Percentiles rank a stretch among this genome's conserved stretches.
phyloP scores from a whole-genome alignment of 2,888 invertebrate genomes.

The Chesias legatella region DNA sequence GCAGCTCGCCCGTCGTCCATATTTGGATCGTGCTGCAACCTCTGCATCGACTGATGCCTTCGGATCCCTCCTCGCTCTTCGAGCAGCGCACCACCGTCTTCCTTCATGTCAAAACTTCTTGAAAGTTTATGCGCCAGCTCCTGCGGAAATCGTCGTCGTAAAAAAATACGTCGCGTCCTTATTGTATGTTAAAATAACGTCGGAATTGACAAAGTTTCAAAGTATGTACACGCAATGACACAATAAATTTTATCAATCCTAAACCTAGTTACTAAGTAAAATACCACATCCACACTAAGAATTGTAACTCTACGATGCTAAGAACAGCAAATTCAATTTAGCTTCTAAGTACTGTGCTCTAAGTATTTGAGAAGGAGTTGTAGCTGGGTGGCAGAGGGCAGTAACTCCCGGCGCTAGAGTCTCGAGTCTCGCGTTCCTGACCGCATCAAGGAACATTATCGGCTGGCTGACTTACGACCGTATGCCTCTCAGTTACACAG shows the following conservation, averaged over 20 bases:
- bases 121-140: slow-evolving; percentile 93
- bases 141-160: slow-evolving; percentile 65
- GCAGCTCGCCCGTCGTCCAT: slow-evolving; percentile 77
- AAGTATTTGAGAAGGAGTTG: slow-evolving; percentile 60
- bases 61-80: slow-evolving; percentile 84
- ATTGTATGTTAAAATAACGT: slow-evolving; percentile 4
- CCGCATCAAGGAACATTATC: slow-evolving; percentile 26
- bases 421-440: slow-evolving; percentile 32
- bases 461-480: slow-evolving; percentile 48
- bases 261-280: slow-evolving; percentile 52
- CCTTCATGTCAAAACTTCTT: slow-evolving; percentile 93
- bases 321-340: slow-evolving; percentile 68
- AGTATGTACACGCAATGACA: slow-evolving; percentile 32
- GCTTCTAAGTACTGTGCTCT: slow-evolving; percentile 76
- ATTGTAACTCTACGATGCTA: slow-evolving; percentile 67
- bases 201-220: slow-evolving; percentile 9
- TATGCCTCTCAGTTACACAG: slow-evolving; percentile 74
- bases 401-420: slow-evolving; percentile 54
- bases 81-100: slow-evolving; percentile 86
- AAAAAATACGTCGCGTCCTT: slow-evolving; percentile 12
- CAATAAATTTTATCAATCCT: slow-evolving; percentile 30
- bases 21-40: slow-evolving; percentile 81
- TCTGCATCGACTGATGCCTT: slow-evolving; percentile 89
- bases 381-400: slow-evolving; percentile 75
- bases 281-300: slow-evolving; percentile 72